Evolutionary conservation across 2,113 vertebrate genomes (phyloP), one percentile per base, ranked within the genome.

Genomic region (Megaceryle torquata): DNA sequence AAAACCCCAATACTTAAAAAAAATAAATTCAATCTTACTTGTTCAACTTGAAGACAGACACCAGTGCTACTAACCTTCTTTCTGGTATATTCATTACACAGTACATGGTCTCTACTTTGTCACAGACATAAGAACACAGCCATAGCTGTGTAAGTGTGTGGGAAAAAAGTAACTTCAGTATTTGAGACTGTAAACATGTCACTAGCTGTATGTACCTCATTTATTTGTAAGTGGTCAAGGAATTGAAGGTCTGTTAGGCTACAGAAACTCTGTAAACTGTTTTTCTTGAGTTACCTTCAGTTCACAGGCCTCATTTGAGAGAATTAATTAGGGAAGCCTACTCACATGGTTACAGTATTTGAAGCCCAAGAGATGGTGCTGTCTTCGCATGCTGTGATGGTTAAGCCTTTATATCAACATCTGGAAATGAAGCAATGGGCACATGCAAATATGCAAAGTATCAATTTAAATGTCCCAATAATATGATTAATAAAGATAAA

Each of bases 351-450:
- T 57, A 70, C 54, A 88, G 46, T 54, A 37, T 59, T 54, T 74
- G 85, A 88, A 90, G 79, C 71, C 85, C 89, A 88, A 93, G 79
- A 94, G 68, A 90, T 77, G 78, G 75, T 93, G 87, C 87, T 94
- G 69, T 85, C 78, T 82, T 88, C 0, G 4, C 82, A 35, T 39
- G 67, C 78, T 74, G 68, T 67, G 75, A 74, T 64, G 54, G 64
- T 68, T 80, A 86, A 88, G 78, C 39, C 46, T 78, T 79, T 68
- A 56, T 83, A 75, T 31, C 63, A 94, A 78, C 60, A 95, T 68
- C 75, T 94, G 85, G 88, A 96, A 93, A 86, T 28, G 41, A 90
- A 88, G 82, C 63, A 77, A 53, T 7, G 68, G 71, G 82, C 91
- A 86, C 37, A 56, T 22, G 53, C 48, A 91, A 93, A 93, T 56